Evolutionary conservation across 1,140 invertebrate genomes (phyloP).

Genomic region (Penaeus japonicus): DNA sequence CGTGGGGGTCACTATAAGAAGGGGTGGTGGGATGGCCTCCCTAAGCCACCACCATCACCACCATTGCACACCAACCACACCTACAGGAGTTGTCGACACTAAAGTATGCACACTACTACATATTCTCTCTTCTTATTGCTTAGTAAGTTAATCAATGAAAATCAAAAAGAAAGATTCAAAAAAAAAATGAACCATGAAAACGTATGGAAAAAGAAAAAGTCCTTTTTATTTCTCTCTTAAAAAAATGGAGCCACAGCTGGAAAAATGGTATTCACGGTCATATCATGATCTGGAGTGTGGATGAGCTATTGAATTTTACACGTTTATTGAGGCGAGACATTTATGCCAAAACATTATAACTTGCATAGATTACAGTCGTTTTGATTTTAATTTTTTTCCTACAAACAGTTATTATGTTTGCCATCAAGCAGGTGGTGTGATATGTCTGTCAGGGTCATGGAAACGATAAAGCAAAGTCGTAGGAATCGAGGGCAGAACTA

Average conservation of each 20-base stretch:
- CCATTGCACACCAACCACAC: conserved; percentile 33
- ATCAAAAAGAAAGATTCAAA: too few species aligned
- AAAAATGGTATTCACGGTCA: conserved; percentile 34
- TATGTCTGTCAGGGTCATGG: conserved; percentile 44
- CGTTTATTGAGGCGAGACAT: conserved; percentile 38
- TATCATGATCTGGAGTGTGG: conserved; percentile 39
- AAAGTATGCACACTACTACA: conserved; percentile 42
- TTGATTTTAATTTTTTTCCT: conserved; percentile 49
- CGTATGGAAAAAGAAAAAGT: too few species aligned
- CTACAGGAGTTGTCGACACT: conserved; percentile 39
- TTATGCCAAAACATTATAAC: conserved; percentile 46
- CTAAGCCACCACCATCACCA: background rate
- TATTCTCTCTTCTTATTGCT: conserved; percentile 38
- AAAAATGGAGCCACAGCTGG: conserved; percentile 39
- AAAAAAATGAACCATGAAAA: too few species aligned
- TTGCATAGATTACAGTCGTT: conserved; percentile 52
- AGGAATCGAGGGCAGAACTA: too few species aligned
- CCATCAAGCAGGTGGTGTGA: conserved; percentile 43
- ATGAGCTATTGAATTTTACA: conserved; percentile 42
- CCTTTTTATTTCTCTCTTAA: background rate
- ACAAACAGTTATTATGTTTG: conserved; percentile 35
- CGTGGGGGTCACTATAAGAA: conserved; percentile 9
- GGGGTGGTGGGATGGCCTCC: conserved; percentile 16
- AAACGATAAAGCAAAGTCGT: background rate
- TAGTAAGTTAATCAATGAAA: conserved; percentile 2